Percentiles rank a stretch among this genome's conserved stretches.
Conservation (phyloP, 1,140 invertebrate species). For the Charaxes varanes region DNA sequence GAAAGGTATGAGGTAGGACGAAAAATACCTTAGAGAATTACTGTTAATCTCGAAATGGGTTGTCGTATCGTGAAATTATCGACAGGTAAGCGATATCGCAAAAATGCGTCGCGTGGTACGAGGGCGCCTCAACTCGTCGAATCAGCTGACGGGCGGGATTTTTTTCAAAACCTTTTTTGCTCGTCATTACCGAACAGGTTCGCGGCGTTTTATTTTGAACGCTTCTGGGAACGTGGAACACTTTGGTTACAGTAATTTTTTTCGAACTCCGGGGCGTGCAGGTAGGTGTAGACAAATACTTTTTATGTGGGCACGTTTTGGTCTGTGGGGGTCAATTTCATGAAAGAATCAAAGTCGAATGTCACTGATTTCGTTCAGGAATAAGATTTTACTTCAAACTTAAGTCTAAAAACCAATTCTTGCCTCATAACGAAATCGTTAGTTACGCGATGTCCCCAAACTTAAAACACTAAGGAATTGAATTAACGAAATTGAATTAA, state of each 20-base stretch:
- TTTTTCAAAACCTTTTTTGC: constrained; percentile 40
- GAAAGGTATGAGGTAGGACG: no score
- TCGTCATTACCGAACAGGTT: constrained; percentile 45
- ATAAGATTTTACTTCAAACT: no score
- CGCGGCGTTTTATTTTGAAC: constrained; percentile 32
- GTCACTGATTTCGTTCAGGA: no score
- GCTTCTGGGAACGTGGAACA: constrained; percentile 38
- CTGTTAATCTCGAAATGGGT: no score
- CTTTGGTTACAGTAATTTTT: constrained; percentile 30
- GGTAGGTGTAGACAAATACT: constrained; percentile 27
- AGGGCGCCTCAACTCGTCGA: constrained; percentile 44
- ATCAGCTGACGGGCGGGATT: constrained; percentile 48
- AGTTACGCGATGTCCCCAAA: no score
- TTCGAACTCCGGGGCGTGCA: constrained; percentile 23
- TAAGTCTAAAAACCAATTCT: no score
- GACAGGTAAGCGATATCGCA: constrained; percentile 8
- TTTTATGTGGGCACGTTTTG: constrained; percentile 1
- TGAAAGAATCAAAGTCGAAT: neutral
- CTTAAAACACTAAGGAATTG: no score
- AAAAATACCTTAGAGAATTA: no score
- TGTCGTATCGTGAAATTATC: no score
- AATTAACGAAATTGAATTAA: no score
- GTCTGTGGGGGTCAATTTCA: neutral
- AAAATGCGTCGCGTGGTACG: constrained; percentile 26
- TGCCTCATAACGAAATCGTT: no score